A percentile compares a stretch with the other conserved stretches of the same genome.
These are phyloP conservation scores for Unio delphinus DNA, from an alignment of 2,888 invertebrate species.

Conservation along the genomic window DNA sequence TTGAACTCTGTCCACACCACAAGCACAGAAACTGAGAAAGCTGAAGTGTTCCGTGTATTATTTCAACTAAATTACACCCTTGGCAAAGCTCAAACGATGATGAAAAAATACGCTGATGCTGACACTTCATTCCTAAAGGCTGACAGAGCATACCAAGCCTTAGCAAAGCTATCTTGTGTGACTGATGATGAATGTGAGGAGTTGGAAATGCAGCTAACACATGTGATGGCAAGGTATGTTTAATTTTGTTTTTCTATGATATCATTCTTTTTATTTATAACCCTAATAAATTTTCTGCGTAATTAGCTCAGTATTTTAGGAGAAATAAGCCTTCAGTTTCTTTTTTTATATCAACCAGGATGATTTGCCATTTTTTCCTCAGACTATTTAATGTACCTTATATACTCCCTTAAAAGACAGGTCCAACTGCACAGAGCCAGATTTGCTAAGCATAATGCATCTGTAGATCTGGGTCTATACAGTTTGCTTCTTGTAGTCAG, in stretches of 20 bases:
- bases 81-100: constrained; percentile 53
- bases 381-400: no score
- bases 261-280: not conserved
- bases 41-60: constrained; percentile 58
- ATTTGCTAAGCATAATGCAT: no score
- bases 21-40: constrained; percentile 54
- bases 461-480: no score
- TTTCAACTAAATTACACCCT: constrained; percentile 60
- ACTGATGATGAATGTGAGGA: constrained; percentile 60
- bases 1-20: constrained; percentile 54
- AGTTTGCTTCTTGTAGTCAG: no score
- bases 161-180: constrained; percentile 55
- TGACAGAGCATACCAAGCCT: constrained; percentile 57
- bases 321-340: no score
- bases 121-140: constrained; percentile 62
- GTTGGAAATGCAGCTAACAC: constrained; percentile 58
- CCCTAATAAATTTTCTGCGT: no score
- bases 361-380: no score
- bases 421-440: no score
- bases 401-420: no score
- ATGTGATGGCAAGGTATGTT: constrained; percentile 59
- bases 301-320: no score
- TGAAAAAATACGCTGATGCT: constrained; percentile 67
- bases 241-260: not conserved
- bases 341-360: no score